A percentile compares a stretch with the other conserved stretches of the same genome.
Conservation (phyloP, 2,888 invertebrate species). For the Tetramorium bicarinatum region DNA sequence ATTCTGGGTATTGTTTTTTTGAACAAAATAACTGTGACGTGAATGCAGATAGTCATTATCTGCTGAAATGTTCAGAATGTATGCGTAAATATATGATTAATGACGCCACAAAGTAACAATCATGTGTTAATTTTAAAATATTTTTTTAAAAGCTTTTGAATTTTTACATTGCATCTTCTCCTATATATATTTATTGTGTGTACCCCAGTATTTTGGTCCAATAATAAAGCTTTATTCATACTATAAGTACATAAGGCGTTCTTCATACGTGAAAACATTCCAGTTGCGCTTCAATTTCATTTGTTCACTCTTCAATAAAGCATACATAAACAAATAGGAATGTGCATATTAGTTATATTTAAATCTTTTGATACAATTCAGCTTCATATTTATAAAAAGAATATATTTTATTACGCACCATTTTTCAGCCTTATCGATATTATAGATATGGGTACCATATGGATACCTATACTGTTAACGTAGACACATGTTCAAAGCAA, state of each 20-base stretch:
- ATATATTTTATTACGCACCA: neutral
- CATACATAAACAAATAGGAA: neutral
- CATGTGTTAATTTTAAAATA: conserved; percentile 6
- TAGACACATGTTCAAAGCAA: neutral
- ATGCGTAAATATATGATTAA: neutral
- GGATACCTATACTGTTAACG: neutral
- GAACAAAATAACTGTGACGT: neutral
- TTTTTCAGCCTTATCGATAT: neutral
- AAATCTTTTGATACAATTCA: neutral
- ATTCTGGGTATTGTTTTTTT: neutral
- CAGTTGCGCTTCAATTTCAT: neutral
- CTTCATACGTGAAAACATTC: neutral
- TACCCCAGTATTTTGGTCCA: conserved; percentile 48
- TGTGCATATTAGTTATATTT: neutral
- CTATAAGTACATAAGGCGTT: conserved; percentile 21
- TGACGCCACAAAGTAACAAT: neutral
- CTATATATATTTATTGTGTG: conserved; percentile 18
- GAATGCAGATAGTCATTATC: neutral
- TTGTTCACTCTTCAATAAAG: neutral
- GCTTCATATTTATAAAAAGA: neutral
- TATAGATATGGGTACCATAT: neutral
- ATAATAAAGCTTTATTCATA: conserved; percentile 47
- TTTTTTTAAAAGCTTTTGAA: neutral
- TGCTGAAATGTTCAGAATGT: neutral
- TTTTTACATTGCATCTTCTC: conserved; percentile 4